Conservation (phyloP, 2,113 vertebrate species). For the Spermophilus dauricus region DNA sequence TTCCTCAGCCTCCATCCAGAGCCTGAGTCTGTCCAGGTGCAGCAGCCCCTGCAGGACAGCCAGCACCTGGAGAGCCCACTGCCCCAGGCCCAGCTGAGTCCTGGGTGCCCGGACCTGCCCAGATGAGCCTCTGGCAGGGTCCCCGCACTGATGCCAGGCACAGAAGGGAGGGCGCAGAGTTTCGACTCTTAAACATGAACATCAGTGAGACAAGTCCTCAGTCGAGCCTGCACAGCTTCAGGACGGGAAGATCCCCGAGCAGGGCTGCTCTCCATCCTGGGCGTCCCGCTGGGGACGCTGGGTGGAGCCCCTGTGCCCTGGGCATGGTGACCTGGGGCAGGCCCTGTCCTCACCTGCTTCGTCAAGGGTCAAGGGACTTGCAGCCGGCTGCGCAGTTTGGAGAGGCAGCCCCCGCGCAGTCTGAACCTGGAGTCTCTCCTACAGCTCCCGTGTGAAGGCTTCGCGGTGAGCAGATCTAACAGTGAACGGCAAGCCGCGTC, state of each 20-base stretch:
- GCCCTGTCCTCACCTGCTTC: too few relatives aligned
- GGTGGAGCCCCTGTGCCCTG: not conserved
- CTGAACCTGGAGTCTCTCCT: not conserved
- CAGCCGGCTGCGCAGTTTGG: not conserved
- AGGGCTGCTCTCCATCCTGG: not conserved
- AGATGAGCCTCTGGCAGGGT: not conserved
- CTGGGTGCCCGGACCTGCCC: not conserved
- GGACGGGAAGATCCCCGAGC: too few relatives aligned
- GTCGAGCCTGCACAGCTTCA: not conserved
- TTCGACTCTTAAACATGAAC: not conserved
- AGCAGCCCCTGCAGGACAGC: not conserved
- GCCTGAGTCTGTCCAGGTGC: not conserved
- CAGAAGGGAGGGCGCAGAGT: not conserved
- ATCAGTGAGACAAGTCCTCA: not conserved
- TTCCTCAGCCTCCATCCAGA: not conserved
- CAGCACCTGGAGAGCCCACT: not conserved
- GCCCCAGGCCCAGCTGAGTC: not conserved
- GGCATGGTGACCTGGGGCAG: not conserved
- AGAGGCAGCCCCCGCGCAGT: not conserved
- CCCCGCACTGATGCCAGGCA: too few relatives aligned
- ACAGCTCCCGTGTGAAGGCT: too few relatives aligned
- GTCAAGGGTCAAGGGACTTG: not conserved
- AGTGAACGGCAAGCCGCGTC: too few relatives aligned
- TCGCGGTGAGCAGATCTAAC: too few relatives aligned
- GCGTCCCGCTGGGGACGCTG: not conserved